Evolutionary conservation across 2,888 invertebrate genomes (phyloP).

Genomic region (Xanthostigma xanthostigma): DNA sequence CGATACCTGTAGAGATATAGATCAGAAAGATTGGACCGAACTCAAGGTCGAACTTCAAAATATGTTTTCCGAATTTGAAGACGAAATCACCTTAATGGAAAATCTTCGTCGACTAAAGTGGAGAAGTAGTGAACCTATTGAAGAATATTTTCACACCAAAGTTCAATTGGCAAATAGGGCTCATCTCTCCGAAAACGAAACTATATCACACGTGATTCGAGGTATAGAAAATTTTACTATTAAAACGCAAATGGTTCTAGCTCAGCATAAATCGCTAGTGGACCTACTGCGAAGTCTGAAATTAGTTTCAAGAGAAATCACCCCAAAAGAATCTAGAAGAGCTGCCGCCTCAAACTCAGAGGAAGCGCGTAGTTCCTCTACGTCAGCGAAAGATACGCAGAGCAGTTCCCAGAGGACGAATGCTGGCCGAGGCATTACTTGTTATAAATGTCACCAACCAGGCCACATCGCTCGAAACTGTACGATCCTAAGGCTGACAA

Average conservation of each 20-base stretch:
- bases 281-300: background rate
- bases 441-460: too few relatives aligned
- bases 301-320: background rate
- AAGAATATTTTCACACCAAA: slow-evolving; percentile 3
- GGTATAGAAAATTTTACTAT: slow-evolving; percentile 6
- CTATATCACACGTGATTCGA: slow-evolving; percentile 2
- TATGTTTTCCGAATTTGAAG: slow-evolving; percentile 2
- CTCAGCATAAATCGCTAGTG: background rate
- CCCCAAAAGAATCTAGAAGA: background rate
- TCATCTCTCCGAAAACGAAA: background rate
- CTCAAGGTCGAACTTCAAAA: background rate
- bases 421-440: too few relatives aligned
- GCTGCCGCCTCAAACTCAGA: too few relatives aligned
- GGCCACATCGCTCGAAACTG: too few relatives aligned
- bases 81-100: background rate
- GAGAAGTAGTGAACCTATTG: slow-evolving; percentile 1
- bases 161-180: slow-evolving; percentile 1
- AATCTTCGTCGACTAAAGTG: background rate
- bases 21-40: background rate
- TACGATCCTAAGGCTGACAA: too few relatives aligned
- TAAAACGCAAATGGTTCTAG: background rate
- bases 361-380: too few relatives aligned
- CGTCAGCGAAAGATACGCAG: too few relatives aligned
- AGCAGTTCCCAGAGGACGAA: too few relatives aligned
- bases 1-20: background rate